Percentiles rank a stretch among this genome's conserved stretches.
Conservation (phyloP, 2,888 invertebrate species). For the Lasioglossum oenotherae region DNA sequence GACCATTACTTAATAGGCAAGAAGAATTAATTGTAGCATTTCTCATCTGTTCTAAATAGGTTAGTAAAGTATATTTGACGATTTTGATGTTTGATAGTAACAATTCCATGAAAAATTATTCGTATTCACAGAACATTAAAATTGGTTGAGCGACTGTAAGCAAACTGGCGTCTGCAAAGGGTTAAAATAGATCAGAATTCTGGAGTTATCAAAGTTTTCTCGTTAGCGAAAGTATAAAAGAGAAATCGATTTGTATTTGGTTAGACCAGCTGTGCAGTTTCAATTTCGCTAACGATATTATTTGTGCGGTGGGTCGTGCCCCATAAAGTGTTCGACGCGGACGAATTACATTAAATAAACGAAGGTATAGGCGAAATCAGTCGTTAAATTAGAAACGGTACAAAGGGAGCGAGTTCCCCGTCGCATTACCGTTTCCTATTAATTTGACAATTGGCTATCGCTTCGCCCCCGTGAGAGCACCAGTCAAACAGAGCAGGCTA, state of each 20-base stretch:
- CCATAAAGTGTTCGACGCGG: neutral
- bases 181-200: too few relatives aligned
- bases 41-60: too few relatives aligned
- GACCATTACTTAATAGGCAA: too few relatives aligned
- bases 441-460: conserved; percentile 71
- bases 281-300: neutral
- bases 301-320: neutral
- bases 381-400: conserved; percentile 38
- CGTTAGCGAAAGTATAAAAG: neutral
- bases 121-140: too few relatives aligned
- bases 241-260: neutral
- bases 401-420: conserved; percentile 26
- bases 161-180: too few relatives aligned
- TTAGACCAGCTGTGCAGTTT: neutral
- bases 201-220: neutral
- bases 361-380: conserved; percentile 27
- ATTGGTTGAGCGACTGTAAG: too few relatives aligned
- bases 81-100: too few relatives aligned
- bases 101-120: too few relatives aligned
- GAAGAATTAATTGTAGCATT: too few relatives aligned
- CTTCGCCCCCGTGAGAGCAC: conserved; percentile 37
- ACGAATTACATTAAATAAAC: neutral
- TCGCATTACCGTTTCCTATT: conserved; percentile 61
- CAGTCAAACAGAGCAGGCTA: conserved; percentile 65
- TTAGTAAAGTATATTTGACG: too few relatives aligned